Evolutionary conservation across 2,888 invertebrate genomes (phyloP), one percentile per base, ranked within the genome.

Genomic region (Salpingus planirostris): DNA sequence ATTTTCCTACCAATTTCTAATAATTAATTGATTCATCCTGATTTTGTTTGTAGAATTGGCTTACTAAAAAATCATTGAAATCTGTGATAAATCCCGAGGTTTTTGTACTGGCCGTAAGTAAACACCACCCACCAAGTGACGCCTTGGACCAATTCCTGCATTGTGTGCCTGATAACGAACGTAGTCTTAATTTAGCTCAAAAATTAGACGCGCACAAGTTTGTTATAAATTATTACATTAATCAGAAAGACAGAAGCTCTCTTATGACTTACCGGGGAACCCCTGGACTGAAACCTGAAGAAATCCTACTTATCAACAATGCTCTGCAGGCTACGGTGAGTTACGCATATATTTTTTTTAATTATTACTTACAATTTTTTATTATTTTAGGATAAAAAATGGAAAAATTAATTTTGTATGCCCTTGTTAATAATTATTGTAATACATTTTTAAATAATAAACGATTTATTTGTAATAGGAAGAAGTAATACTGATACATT

Each of bases 251-350:
- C 57, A 65, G 78, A 21, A 50, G n/a, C n/a, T n/a, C n/a, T n/a
- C n/a, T n/a, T n/a, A n/a, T n/a, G n/a, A n/a, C n/a, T n/a, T n/a
- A n/a, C n/a, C n/a, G n/a, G n/a, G n/a, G n/a, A n/a, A n/a, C n/a
- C n/a, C n/a, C n/a, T n/a, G n/a, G n/a, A n/a, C n/a, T n/a, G n/a
- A n/a, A n/a, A n/a, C n/a, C n/a, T n/a, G 81, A 84, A 46, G 81
- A 82, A 50, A 78, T 78, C 46, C 76, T 80, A 46, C 71, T 81
- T 36, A 81, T 82, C 21, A 84, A 85, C 48, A 81, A 78, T 50
- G 75, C 76, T 2, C 59, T 87, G 0, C 50, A 48, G 32, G 47
- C 50, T 27, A 29, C 43, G 23, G 52, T 56, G 46, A 44, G 40
- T 41, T 28, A 26, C 28, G 27, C 12, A 14, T 29, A 14, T 15